A percentile compares a stretch with the other conserved stretches of the same genome.
phyloP scores from a whole-genome alignment of 2,113 vertebrate genomes.

The Ceyx margarethae region DNA sequence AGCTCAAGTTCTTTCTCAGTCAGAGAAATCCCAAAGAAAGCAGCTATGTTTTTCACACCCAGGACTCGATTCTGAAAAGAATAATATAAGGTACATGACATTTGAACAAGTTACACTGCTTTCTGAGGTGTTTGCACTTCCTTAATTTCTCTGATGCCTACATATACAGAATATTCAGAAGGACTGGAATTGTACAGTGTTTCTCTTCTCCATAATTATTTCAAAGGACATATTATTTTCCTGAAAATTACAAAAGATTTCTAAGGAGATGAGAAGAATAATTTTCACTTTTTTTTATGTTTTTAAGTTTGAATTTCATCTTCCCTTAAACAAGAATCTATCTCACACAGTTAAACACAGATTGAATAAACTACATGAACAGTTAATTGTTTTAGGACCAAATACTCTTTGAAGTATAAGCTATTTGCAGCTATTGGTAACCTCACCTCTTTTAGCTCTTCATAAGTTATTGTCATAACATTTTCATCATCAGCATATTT shows the following conservation, averaged over 20 bases:
- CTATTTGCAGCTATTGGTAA: neutral
- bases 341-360: fast-evolving
- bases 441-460: conserved; percentile 80
- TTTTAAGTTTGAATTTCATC: neutral
- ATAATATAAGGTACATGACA: neutral
- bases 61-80: neutral
- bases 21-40: conserved; percentile 39
- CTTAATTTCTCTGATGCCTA: neutral
- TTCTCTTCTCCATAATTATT: neutral
- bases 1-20: conserved; percentile 39
- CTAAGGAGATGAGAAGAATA: neutral
- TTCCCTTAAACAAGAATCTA: neutral
- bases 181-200: neutral
- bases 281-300: neutral
- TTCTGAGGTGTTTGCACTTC: neutral
- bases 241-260: neutral
- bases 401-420: neutral
- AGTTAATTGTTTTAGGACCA: neutral
- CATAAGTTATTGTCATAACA: conserved; percentile 77
- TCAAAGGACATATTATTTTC: neutral
- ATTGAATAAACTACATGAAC: neutral
- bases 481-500: conserved; percentile 68
- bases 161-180: neutral
- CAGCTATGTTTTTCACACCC: conserved; percentile 45
- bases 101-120: neutral